Evolutionary conservation across 2,113 vertebrate species (phyloP).

Genomic region (Misgurnus mizolepis): DNA sequence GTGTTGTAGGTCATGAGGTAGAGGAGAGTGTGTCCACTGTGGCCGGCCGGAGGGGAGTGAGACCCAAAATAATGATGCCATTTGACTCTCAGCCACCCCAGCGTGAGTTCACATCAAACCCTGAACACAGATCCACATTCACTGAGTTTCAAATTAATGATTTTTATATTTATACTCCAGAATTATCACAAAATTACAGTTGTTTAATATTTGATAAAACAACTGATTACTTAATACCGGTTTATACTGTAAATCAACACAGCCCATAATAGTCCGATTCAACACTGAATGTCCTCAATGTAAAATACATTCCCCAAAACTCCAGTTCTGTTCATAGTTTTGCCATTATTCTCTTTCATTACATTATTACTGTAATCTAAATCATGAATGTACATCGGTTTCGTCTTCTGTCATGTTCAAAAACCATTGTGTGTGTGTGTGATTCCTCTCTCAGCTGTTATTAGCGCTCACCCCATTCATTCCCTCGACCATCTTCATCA

Average conservation of each 20-base stretch:
- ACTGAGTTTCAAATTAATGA: no score
- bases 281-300: no score
- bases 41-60: conserved; percentile 91
- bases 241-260: no score
- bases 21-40: conserved; percentile 96
- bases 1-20: conserved; percentile 87
- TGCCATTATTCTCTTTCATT: no score
- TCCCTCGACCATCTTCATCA: conserved; percentile 98
- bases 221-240: no score
- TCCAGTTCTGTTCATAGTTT: no score
- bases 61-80: conserved; percentile 99
- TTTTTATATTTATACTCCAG: no score
- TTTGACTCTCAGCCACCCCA: conserved; percentile 96
- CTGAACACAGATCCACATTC: no score
- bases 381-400: background rate
- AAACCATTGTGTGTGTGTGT: conserved; percentile 42
- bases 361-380: no score
- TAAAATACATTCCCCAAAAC: no score
- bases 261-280: no score
- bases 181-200: no score
- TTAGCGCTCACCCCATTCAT: conserved; percentile 99
- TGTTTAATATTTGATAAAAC: background rate
- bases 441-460: conserved; percentile 86
- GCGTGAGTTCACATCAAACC: conserved; percentile 80
- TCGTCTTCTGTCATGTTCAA: background rate